Evolutionary conservation across 2,888 invertebrate species (phyloP), one percentile per base, ranked within the genome.

Genomic region (Diloba caeruleocephala): DNA sequence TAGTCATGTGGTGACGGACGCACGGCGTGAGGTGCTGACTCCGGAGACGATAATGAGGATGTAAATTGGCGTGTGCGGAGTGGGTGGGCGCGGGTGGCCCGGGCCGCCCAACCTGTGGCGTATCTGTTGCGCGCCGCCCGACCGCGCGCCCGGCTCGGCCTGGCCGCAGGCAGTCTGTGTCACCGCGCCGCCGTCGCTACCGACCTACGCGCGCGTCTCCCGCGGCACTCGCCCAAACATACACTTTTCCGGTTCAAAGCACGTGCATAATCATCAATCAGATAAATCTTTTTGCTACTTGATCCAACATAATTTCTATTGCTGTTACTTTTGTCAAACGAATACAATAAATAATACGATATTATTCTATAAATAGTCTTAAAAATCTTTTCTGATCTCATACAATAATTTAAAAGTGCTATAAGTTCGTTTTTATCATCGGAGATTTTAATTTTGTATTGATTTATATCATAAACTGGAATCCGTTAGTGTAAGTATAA

Each of bases 61-160:
- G 89, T 89, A 90, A 89, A 90, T 90, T 87, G 87, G 74, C 69
- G 81, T 79, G 78, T 74, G 81, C 78, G 82, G 82, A 65, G 73
- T 55, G 67, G 59, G 64, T 39, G 60, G 71, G 68, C 59, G 72
- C 73, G 78, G 80, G 81, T 78, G 82, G 79, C 87, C 89, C 88
- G 87, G 89, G 88, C 88, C 89, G 84, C 85, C 86, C 89, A 89
- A 93, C 92, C 92, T 93, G 92, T 92, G 82, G 92, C 92, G 88
- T 90, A 90, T 90, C 92, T 92, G 92, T 92, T 92, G 92, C 92
- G 90, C 87, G 84, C 86, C 84, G 82, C 79, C 80, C 79, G 60
- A 59, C 57, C 71, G 71, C 68, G 72, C 78, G 78, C 72, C 71
- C 74, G 78, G 75, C 78, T 74, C 72, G 71, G 60, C 73, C 74